These are phyloP conservation scores for Odontomyia ornata DNA, from an alignment of 2,888 invertebrate species.

Conservation along the genomic window DNA sequence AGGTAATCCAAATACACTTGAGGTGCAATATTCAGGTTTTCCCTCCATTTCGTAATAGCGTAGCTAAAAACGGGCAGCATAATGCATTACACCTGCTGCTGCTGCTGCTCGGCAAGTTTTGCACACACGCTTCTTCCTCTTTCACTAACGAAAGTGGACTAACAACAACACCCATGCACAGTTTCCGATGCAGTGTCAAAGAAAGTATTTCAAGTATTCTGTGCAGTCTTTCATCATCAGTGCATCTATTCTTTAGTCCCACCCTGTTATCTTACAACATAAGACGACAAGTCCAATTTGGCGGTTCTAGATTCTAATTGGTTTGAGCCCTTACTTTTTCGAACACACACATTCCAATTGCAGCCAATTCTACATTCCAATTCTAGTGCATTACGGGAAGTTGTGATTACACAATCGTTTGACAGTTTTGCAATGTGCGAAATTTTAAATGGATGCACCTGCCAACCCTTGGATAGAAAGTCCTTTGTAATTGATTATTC, in stretches of 20 bases:
- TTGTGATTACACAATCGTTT: slow-evolving; percentile 28
- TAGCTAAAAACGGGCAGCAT: not conserved
- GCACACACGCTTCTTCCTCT: no score
- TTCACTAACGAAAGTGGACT: not conserved
- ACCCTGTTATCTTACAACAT: no score
- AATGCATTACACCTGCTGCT: not conserved
- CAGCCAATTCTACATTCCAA: not conserved
- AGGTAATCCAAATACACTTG: not conserved
- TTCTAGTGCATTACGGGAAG: not conserved
- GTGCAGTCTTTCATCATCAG: not conserved
- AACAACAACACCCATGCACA: not conserved
- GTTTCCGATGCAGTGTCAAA: not conserved
- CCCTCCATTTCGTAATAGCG: slow-evolving; percentile 1
- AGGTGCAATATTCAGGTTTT: slow-evolving; percentile 3
- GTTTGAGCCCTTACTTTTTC: slow-evolving; percentile 34
- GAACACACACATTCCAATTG: slow-evolving; percentile 22
- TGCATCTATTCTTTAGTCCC: no score
- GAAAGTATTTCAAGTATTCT: not conserved
- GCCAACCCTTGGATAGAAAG: not conserved
- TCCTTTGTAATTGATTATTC: not conserved
- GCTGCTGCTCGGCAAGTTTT: no score
- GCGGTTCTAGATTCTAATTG: slow-evolving; percentile 33
- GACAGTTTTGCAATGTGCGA: slow-evolving; percentile 23
- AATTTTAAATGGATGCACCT: slow-evolving; percentile 1
- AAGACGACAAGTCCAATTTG: no score